Percentiles rank a stretch among this genome's conserved stretches.
These are phyloP conservation scores for Noctua comes DNA, from an alignment of 2,888 invertebrate genomes.

Conservation along the genomic window DNA sequence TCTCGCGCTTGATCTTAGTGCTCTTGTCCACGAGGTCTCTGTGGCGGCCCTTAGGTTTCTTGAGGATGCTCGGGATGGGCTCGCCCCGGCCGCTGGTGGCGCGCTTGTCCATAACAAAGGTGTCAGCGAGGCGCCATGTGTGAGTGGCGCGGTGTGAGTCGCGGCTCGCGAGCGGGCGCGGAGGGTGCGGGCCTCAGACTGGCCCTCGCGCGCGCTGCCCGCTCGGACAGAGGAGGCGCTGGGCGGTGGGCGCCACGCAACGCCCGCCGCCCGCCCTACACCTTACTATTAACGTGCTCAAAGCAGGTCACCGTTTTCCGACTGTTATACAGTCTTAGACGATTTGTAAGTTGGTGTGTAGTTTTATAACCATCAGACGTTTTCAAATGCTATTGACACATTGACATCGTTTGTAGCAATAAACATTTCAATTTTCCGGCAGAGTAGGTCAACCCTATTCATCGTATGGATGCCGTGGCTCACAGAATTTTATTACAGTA, in stretches of 20 bases:
- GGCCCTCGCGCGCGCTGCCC: conserved; percentile 80
- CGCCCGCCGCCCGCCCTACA: conserved; percentile 78
- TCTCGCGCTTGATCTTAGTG: conserved; percentile 86
- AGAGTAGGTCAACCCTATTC: conserved; percentile 25
- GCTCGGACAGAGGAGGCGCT: conserved; percentile 79
- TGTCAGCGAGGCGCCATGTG: conserved; percentile 76
- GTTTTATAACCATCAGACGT: conserved; percentile 24
- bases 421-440: conserved; percentile 25
- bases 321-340: conserved; percentile 62
- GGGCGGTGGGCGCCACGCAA: conserved; percentile 77
- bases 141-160: conserved; percentile 64
- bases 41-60: conserved; percentile 83
- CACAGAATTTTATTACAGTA: conserved; percentile 4
- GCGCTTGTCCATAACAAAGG: conserved; percentile 87
- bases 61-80: conserved; percentile 87
- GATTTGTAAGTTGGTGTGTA: conserved; percentile 55
- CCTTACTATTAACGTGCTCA: conserved; percentile 82
- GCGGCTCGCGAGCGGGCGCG: conserved; percentile 83
- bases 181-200: conserved; percentile 88
- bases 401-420: conserved; percentile 57
- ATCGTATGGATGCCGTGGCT: not conserved
- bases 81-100: conserved; percentile 84
- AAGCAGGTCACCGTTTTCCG: conserved; percentile 84
- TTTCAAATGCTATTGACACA: conserved; percentile 62
- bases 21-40: conserved; percentile 87